Conservation (phyloP, 2,113 vertebrate genomes). For the Anhinga rufa region DNA sequence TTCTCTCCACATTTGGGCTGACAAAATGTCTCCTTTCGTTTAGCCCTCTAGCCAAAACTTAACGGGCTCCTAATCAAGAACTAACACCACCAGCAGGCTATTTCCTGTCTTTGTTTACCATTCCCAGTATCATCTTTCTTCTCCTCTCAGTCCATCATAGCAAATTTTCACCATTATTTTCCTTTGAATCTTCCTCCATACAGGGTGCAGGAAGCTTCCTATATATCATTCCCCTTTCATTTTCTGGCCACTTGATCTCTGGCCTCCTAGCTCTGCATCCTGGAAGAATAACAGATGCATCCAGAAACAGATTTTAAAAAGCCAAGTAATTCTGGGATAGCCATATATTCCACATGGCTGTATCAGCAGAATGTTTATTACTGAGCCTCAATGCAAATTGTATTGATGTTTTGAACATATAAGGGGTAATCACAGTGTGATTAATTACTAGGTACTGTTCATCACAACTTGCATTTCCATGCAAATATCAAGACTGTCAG, state of each 20-base stretch:
- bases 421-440: neutral
- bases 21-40: slow-evolving; percentile 46
- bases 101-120: slow-evolving; percentile 56
- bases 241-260: neutral
- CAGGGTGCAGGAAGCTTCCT: neutral
- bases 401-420: neutral
- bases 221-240: neutral
- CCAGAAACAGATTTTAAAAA: neutral
- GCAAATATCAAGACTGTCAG: neutral
- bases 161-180: slow-evolving; percentile 1
- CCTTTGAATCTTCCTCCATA: neutral
- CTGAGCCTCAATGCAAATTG: neutral
- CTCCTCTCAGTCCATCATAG: neutral
- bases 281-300: neutral
- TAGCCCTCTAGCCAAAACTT: slow-evolving; percentile 58
- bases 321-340: neutral
- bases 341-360: neutral
- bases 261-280: neutral
- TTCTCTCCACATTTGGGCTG: slow-evolving; percentile 31
- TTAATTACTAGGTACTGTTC: neutral
- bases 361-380: neutral
- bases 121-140: slow-evolving; percentile 29
- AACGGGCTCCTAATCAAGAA: slow-evolving; percentile 36
- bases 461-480: neutral
- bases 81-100: slow-evolving; percentile 35